Percentiles rank a stretch among this genome's conserved stretches.
Conservation (phyloP, 2,888 invertebrate species). For the Drosophila melanosoma region DNA sequence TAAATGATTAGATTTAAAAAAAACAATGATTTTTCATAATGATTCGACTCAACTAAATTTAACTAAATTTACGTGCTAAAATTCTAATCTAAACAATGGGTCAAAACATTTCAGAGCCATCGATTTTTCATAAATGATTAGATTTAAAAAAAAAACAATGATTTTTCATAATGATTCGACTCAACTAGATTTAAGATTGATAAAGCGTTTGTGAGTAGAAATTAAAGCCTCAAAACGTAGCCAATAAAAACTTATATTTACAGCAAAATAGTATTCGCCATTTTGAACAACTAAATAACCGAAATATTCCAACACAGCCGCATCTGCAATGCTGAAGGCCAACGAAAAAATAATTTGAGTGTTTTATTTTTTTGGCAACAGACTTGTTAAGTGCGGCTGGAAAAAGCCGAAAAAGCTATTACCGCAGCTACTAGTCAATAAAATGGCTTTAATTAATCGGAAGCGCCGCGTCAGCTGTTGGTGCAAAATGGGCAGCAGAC, state of each 20-base stretch:
- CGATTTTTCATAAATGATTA: neutral
- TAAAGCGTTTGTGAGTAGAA: neutral
- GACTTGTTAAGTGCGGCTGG: neutral
- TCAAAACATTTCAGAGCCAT: neutral
- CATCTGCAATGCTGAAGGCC: neutral
- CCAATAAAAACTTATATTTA: neutral
- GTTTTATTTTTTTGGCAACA: constrained; percentile 12
- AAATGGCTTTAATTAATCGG: constrained; percentile 77
- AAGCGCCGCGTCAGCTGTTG: constrained; percentile 64
- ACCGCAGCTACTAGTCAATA: constrained; percentile 56
- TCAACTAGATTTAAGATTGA: neutral
- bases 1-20: neutral
- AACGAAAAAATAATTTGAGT: constrained; percentile 14
- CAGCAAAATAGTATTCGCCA: neutral
- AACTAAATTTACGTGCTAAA: too few relatives aligned
- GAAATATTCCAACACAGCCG: neutral
- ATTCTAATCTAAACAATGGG: neutral
- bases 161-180: neutral
- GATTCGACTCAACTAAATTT: neutral
- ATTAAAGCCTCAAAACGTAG: neutral
- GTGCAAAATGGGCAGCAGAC: constrained; percentile 41
- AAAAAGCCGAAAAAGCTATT: neutral
- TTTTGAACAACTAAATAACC: neutral
- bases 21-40: neutral
- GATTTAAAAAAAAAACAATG: neutral